Base-by-base conservation (phyloP, 1,140 invertebrate genomes). In the Pinna nobilis region DNA sequence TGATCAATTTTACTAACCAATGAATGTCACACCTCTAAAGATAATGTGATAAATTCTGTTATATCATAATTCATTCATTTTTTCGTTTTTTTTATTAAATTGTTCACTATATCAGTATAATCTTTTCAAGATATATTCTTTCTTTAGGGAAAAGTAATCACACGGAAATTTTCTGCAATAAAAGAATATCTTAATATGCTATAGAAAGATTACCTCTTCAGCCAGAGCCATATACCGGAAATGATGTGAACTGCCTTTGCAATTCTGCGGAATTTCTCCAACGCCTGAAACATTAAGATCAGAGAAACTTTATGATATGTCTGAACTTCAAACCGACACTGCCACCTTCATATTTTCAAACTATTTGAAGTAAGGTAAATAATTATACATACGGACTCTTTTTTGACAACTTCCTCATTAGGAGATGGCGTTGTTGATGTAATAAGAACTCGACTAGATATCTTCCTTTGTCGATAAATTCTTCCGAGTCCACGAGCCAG, bases 181-280 rank as follows among this genome's bases (percentile, higher is more conserved):
- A n/a, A n/a, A n/a, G n/a, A n/a, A n/a, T n/a, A n/a, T n/a, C n/a
- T n/a, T n/a, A n/a, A n/a, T n/a, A n/a, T n/a, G n/a, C n/a, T n/a
- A n/a, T 20, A 35, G 1, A 13, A 13, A 20, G 23, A 15, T 32
- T 50, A 73, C 70, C 70, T 73, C 49, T 73, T 73, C 4, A 73
- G 41, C 18, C 60, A 53, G 13, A 66, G 28, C 28, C 63, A 50
- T 25, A 73, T 73, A 25, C 63, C 39, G 20, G 61, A 65, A 1
- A 73, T 25, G 23, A 73, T 25, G 28, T 59, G 25, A 0, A 73
- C 55, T 28, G 53, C 51, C 23, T 30, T 57, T 11, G 53, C 70
- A 3, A 67, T 32, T 50, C 63, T 66, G 39, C 70, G 33, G 55
- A 73, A 73, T 35, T 61, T 66, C 35, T 59, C n/a, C 18, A 66